Conservation (phyloP, 2,888 invertebrate species). For the Icerya purchasi region DNA sequence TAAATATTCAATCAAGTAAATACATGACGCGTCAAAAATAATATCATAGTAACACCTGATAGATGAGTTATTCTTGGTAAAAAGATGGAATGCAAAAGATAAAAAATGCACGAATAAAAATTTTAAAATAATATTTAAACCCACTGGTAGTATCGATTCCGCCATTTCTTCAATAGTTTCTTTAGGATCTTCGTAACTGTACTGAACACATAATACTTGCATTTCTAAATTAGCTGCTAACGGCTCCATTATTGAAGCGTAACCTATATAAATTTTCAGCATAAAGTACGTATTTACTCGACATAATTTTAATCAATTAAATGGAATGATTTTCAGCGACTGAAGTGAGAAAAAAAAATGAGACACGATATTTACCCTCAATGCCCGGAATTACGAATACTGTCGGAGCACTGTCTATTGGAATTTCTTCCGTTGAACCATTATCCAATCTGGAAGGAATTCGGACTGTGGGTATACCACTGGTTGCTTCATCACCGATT, state of each 20-base stretch:
- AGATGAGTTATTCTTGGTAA: too few relatives aligned
- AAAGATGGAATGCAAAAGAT: too few relatives aligned
- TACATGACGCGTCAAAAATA: too few relatives aligned
- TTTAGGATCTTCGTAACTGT: constrained; percentile 27
- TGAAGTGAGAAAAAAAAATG: too few relatives aligned
- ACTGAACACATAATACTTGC: constrained; percentile 33
- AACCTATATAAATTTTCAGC: too few relatives aligned
- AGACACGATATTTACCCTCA: constrained; percentile 33
- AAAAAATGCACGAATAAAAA: too few relatives aligned
- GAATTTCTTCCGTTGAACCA: constrained; percentile 27
- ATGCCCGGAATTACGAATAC: constrained; percentile 43
- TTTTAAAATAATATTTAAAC: too few relatives aligned
- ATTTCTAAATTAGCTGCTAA: constrained; percentile 31
- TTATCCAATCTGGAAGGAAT: constrained; percentile 32
- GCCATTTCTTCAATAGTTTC: constrained; percentile 32
- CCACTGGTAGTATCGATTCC: constrained; percentile 19
- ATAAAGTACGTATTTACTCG: too few relatives aligned
- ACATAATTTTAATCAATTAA: too few relatives aligned
- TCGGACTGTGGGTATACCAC: constrained; percentile 32
- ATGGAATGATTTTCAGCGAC: too few relatives aligned
- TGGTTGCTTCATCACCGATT: constrained; percentile 36
- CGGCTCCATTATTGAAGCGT: constrained; percentile 31
- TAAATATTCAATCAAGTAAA: too few relatives aligned
- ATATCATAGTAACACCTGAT: too few relatives aligned
- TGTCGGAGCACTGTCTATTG: constrained; percentile 21